These are phyloP conservation scores for Habropoda laboriosa DNA, from an alignment of 1,140 invertebrate species.

Conservation along the genomic window DNA sequence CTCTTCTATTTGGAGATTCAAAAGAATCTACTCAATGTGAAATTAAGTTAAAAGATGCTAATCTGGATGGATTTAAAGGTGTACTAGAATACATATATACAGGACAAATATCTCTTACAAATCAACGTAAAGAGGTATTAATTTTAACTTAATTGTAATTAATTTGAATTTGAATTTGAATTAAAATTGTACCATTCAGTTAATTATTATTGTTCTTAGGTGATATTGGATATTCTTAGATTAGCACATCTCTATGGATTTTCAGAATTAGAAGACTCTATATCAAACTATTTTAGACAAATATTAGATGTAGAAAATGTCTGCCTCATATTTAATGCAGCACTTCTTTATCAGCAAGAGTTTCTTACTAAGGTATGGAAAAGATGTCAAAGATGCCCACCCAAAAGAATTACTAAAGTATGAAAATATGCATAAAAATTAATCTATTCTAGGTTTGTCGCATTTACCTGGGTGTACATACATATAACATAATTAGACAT, in stretches of 20 bases:
- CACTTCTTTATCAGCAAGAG: conserved; percentile 86
- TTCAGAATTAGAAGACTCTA: conserved; percentile 93
- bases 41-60: conserved; percentile 92
- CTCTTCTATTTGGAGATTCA: conserved; percentile 95
- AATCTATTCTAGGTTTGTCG: conserved; percentile 83
- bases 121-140: conserved; percentile 85
- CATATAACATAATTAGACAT: conserved; percentile 90
- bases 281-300: conserved; percentile 96
- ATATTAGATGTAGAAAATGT: conserved; percentile 94
- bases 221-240: conserved; percentile 80
- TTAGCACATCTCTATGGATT: conserved; percentile 98
- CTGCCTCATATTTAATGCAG: conserved; percentile 96
- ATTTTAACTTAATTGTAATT: neutral
- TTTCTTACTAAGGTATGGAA: conserved; percentile 83
- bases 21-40: conserved; percentile 90
- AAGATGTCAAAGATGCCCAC: neutral
- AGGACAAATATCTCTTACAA: conserved; percentile 91
- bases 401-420: neutral
- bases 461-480: conserved; percentile 94
- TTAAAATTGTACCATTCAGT: neutral
- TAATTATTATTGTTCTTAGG: conserved; percentile 56
- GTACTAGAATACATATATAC: conserved; percentile 98
- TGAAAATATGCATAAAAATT: conserved; percentile 26
- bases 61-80: conserved; percentile 93
- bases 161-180: neutral